phyloP scores from a whole-genome alignment of 2,888 invertebrate species.

The Caenorhabditis sinica region DNA sequence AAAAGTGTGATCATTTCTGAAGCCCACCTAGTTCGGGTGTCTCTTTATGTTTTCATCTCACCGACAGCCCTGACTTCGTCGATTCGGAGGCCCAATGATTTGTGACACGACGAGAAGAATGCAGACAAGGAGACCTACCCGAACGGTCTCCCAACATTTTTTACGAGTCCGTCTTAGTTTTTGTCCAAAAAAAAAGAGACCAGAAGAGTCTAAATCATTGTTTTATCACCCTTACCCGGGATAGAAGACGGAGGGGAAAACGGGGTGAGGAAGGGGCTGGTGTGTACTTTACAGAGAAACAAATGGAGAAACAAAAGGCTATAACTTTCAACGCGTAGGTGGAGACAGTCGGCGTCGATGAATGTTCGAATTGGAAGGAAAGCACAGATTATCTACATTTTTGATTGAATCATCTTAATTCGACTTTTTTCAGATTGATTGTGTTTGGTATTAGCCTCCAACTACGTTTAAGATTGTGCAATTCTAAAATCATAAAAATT shows the following conservation, averaged over 20 bases:
- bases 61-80: slow-evolving; percentile 36
- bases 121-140: neutral
- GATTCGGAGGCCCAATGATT: slow-evolving; percentile 52
- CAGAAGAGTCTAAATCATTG: slow-evolving; percentile 54
- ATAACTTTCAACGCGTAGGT: slow-evolving; percentile 44
- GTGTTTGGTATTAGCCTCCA: neutral
- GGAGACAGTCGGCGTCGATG: slow-evolving; percentile 30
- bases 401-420: neutral
- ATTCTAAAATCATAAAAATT: too few relatives aligned
- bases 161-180: slow-evolving; percentile 57
- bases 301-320: slow-evolving; percentile 56
- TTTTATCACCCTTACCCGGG: slow-evolving; percentile 53
- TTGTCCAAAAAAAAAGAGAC: slow-evolving; percentile 32
- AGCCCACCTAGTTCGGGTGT: slow-evolving; percentile 44
- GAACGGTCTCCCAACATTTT: slow-evolving; percentile 50
- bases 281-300: slow-evolving; percentile 57
- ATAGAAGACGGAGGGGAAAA: neutral
- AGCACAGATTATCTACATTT: neutral
- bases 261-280: slow-evolving; percentile 22
- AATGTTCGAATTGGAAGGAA: slow-evolving; percentile 23
- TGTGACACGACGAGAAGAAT: slow-evolving; percentile 36
- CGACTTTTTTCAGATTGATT: neutral
- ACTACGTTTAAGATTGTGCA: too few relatives aligned
- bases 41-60: slow-evolving; percentile 59
- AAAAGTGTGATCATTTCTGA: slow-evolving; percentile 41